Percentiles rank a stretch among this genome's conserved stretches.
These are phyloP conservation scores for Xylocampa areola DNA, from an alignment of 2,888 invertebrate species.

Conservation along the genomic window DNA sequence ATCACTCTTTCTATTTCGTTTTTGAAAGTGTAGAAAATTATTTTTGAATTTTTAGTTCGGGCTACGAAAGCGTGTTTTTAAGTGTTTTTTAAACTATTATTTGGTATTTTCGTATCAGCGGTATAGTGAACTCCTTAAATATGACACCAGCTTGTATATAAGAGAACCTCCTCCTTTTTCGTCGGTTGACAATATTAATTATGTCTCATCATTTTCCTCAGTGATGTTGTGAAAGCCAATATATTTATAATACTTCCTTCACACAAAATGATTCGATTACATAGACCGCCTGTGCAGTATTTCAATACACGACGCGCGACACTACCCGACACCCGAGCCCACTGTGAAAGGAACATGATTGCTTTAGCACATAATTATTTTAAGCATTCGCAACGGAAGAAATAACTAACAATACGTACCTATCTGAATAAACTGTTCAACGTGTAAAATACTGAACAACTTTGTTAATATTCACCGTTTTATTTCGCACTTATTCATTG, in stretches of 20 bases:
- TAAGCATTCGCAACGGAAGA: slow-evolving; percentile 18
- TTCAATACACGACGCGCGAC: slow-evolving; percentile 9
- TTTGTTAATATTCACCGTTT: slow-evolving; percentile 17
- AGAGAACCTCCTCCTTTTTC: too few species aligned
- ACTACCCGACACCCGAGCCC: slow-evolving; percentile 11
- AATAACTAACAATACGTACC: slow-evolving; percentile 9
- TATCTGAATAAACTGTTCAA: slow-evolving; percentile 15
- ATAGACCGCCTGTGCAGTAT: slow-evolving; percentile 2
- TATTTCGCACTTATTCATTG: slow-evolving; percentile 27
- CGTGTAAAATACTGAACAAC: slow-evolving; percentile 6
- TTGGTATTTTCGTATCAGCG: too few species aligned
- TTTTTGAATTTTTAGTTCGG: too few species aligned
- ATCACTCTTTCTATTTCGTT: too few species aligned
- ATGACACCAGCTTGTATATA: too few species aligned
- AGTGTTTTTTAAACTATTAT: too few species aligned
- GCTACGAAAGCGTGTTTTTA: too few species aligned
- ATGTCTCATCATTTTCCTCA: neutral
- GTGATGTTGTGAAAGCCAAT: slow-evolving; percentile 2
- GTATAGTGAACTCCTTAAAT: too few species aligned
- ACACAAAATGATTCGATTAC: slow-evolving; percentile 20
- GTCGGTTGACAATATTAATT: too few species aligned
- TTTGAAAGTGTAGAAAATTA: too few species aligned
- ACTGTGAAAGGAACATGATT: slow-evolving; percentile 19
- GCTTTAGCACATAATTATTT: slow-evolving; percentile 35
- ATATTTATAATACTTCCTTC: slow-evolving; percentile 3